Conservation (phyloP, 92 coral and sea anemone species). For the Virgularia gustaviana region DNA sequence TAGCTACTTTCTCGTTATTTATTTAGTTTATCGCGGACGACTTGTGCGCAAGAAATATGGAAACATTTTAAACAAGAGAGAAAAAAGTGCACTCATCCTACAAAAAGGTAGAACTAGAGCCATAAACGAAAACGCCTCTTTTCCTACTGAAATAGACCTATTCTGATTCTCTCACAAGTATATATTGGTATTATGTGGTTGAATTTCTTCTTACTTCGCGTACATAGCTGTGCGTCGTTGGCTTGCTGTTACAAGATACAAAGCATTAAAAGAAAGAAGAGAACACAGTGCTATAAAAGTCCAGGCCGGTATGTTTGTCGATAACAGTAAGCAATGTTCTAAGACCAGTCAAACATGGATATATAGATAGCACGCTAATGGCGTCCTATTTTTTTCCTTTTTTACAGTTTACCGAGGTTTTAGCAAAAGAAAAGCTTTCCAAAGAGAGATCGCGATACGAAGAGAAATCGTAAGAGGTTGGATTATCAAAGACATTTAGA, state of each 20-base stretch:
- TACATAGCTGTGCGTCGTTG: slow-evolving; percentile 44
- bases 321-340: background rate
- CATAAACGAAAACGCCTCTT: no score
- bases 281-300: slow-evolving; percentile 48
- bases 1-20: no score
- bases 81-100: slow-evolving; percentile 38
- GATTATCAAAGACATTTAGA: background rate
- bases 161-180: no score
- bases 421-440: slow-evolving; percentile 45
- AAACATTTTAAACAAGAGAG: slow-evolving; percentile 35
- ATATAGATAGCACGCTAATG: no score
- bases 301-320: slow-evolving; percentile 71
- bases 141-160: no score
- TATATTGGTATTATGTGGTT: no score
- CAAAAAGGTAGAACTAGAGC: slow-evolving; percentile 52
- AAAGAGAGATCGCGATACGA: slow-evolving; percentile 25
- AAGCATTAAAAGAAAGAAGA: slow-evolving; percentile 16
- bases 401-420: slow-evolving; percentile 62
- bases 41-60: slow-evolving; percentile 52
- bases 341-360: no score
- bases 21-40: slow-evolving; percentile 64
- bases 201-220: background rate
- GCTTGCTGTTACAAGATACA: slow-evolving; percentile 30
- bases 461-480: slow-evolving; percentile 2
- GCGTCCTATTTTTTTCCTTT: no score